A percentile compares a stretch with the other conserved stretches of the same genome.
Conservation (phyloP, 1,140 invertebrate genomes). For the Fopius arisanus region DNA sequence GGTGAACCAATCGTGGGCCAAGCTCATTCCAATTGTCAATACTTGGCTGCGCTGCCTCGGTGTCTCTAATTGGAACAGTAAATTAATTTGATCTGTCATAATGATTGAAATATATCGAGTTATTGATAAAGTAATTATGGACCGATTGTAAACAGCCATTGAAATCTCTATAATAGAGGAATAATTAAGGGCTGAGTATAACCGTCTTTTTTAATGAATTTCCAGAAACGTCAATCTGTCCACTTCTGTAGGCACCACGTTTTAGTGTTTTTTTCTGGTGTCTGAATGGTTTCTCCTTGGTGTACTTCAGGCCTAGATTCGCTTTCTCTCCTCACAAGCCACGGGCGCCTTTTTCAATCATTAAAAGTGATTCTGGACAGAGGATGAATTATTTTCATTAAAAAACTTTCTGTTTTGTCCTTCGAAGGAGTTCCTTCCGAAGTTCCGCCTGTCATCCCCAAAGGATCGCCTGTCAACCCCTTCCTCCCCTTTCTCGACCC, state of each 20-base stretch:
- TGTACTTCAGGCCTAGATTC: conserved; percentile 85
- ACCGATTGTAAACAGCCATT: background rate
- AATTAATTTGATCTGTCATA: background rate
- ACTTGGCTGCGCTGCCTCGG: too few species aligned
- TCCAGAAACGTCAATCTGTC: conserved; percentile 86
- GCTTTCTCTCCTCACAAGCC: conserved; percentile 96
- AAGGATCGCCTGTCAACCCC: conserved; percentile 47
- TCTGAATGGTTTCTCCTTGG: conserved; percentile 94
- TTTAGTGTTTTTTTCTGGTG: conserved; percentile 99
- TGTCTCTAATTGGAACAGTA: background rate
- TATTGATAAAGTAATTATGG: background rate
- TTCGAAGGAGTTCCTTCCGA: conserved; percentile 29
- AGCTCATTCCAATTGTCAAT: too few species aligned
- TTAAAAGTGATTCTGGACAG: conserved; percentile 79
- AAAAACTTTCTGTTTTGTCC: conserved; percentile 64
- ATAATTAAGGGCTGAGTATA: conserved; percentile 9
- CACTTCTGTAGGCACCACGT: conserved; percentile 92
- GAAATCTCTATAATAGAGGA: background rate
- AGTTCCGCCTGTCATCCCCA: conserved; percentile 49
- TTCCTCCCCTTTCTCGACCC: conserved; percentile 47
- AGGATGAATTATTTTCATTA: conserved; percentile 45
- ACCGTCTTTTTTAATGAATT: conserved; percentile 95
- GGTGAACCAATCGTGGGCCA: too few species aligned
- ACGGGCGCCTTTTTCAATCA: conserved; percentile 76
- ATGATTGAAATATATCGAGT: background rate